A percentile compares a stretch with the other conserved stretches of the same genome.
These are phyloP conservation scores for Metacarcinus magister DNA, from an alignment of 2,888 invertebrate species.

Conservation along the genomic window DNA sequence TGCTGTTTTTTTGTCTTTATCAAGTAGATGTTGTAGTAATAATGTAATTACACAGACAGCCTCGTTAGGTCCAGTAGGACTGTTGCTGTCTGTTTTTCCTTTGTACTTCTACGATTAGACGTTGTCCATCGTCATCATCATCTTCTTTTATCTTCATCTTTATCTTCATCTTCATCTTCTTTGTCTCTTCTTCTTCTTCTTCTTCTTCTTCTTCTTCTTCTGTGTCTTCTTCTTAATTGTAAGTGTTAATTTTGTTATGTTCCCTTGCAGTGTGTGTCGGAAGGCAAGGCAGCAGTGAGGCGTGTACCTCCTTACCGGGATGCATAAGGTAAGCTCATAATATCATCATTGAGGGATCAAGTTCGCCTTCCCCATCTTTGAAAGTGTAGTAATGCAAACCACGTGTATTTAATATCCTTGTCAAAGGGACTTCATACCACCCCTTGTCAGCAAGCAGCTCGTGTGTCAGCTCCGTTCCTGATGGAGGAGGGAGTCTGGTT, in stretches of 20 bases:
- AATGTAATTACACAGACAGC: too few species aligned
- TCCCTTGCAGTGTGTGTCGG: constrained; percentile 31
- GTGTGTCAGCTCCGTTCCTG: neutral
- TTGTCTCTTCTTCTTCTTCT: neutral
- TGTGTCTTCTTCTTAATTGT: neutral
- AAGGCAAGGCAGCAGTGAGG: neutral
- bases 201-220: neutral
- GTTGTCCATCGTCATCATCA: neutral
- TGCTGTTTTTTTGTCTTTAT: too few species aligned
- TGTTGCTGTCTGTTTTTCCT: too few species aligned
- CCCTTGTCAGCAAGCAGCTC: neutral
- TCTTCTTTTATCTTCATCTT: neutral
- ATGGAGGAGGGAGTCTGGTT: neutral
- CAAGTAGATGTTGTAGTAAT: too few species aligned
- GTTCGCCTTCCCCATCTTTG: neutral
- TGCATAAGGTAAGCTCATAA: neutral
- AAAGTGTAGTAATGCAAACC: neutral
- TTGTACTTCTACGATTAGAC: too few species aligned
- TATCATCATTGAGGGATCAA: neutral
- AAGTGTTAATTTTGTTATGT: neutral
- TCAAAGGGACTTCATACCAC: neutral
- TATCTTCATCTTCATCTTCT: neutral
- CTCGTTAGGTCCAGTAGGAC: too few species aligned
- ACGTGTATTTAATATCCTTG: neutral
- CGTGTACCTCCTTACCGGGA: neutral